Evolutionary conservation across 1,140 invertebrate species (phyloP).

Genomic region (Bombus soroeensis): DNA sequence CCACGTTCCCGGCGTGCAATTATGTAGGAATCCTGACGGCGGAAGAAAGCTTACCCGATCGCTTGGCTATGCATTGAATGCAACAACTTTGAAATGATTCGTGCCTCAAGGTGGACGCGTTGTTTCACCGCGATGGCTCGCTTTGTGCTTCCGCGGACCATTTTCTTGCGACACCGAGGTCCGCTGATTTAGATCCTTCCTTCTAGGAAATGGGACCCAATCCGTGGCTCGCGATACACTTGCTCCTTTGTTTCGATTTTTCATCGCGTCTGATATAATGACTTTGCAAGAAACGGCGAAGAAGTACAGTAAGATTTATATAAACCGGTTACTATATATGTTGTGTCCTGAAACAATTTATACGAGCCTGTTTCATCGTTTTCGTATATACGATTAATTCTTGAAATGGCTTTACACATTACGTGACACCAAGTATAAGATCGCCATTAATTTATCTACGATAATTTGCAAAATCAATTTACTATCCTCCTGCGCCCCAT

Average conservation of each 20-base stretch:
- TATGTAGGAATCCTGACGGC: conserved; percentile 63
- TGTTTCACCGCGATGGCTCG: background rate
- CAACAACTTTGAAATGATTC: conserved; percentile 41
- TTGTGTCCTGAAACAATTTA: no score
- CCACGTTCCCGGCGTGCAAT: conserved; percentile 55
- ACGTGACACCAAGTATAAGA: no score
- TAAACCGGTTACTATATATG: no score
- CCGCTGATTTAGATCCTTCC: conserved; percentile 18
- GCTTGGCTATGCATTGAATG: conserved; percentile 49
- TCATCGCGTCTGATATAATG: no score
- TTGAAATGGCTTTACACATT: no score
- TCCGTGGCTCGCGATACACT: background rate
- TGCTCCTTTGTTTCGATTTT: background rate
- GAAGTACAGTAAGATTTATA: no score
- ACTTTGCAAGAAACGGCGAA: no score
- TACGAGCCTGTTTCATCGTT: no score
- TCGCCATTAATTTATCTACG: no score
- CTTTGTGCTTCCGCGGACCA: conserved; percentile 17
- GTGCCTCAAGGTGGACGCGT: background rate
- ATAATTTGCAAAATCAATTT: background rate
- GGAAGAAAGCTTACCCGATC: conserved; percentile 62
- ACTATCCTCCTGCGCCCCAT: background rate
- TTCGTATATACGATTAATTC: no score
- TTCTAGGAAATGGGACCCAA: conserved; percentile 3
- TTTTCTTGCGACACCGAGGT: conserved; percentile 7